Base-by-base conservation (phyloP, 2,797 vertebrate species). In the Acipenser oxyrinchus region DNA sequence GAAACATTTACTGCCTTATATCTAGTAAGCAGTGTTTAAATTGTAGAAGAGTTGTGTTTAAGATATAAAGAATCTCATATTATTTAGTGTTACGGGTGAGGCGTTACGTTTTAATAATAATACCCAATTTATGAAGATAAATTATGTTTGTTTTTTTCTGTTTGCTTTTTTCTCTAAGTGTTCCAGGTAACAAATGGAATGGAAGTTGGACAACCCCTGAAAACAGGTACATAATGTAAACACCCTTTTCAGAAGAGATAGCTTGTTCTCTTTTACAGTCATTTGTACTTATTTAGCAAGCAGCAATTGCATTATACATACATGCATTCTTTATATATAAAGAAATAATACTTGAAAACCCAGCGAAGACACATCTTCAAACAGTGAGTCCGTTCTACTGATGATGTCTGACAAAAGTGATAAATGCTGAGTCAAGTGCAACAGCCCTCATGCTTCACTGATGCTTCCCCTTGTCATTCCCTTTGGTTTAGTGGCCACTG, bases 101-200 rank as follows among this genome's bases (percentile, higher is more conserved):
- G 37, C 37, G 5, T 37, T 37, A 37, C 3, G 37, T 37, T 37
- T 37, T 37, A 37, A 37, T 37, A 5, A 37, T 37, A 37, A 37
- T 37, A 37, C 37, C 37, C 37, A 37, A 37, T 37, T 37, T 37
- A 37, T 37, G 37, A 37, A 37, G 37, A 37, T 37, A 37, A 37
- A 37, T 37, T 37, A 37, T 37, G 37, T 37, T 37, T 37, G 3
- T 37, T 37, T 37, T 37, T 37, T 37, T 37, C 37, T 37, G 37
- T 37, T 37, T 37, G 37, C 37, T 79, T 49, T n/a, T 71, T 67
- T 74, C 12, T 74, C 72, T 62, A 80, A 99, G 96, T 77, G 81
- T 91, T 74, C 81, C 90, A 66, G 89, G 77, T 60, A 82, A 84
- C 67, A 87, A 81, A 8, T 98, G 95, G 95, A 89, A 65, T 76